These are phyloP conservation scores for Pavo muticus DNA, from an alignment of 2,113 vertebrate genomes.

Conservation along the genomic window DNA sequence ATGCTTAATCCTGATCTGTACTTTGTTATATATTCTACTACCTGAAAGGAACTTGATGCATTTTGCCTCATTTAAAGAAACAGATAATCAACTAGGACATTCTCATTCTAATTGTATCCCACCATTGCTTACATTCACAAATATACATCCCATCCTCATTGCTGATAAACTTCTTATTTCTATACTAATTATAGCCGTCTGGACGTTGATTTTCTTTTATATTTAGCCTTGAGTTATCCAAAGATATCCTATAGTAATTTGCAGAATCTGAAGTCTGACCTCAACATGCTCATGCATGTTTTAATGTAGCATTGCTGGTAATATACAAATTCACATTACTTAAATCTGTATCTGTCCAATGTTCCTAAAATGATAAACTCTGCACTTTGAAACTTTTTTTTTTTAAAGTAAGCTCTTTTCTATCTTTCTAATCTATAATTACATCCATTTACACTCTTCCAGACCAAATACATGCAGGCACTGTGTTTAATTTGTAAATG, in stretches of 20 bases:
- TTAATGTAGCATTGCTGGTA: neutral
- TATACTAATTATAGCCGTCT: neutral
- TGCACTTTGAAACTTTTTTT: neutral
- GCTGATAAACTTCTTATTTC: neutral
- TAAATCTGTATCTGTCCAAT: neutral
- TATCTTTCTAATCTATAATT: neutral
- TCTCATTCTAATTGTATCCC: conserved; percentile 33
- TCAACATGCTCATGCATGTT: neutral
- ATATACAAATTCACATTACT: neutral
- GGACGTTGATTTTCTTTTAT: neutral
- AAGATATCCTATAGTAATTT: neutral
- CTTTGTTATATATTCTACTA: conserved; percentile 70
- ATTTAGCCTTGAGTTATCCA: neutral
- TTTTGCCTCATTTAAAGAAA: conserved; percentile 61
- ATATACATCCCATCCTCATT: neutral
- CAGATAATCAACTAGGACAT: conserved; percentile 57
- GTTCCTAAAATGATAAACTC: neutral
- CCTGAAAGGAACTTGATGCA: conserved; percentile 43
- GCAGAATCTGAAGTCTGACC: neutral
- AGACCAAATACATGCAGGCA: conserved; percentile 27
- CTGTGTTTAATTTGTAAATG: conserved; percentile 33
- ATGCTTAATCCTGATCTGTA: conserved; percentile 71
- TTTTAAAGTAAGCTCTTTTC: neutral
- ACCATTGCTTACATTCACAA: neutral
- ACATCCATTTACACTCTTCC: conserved; percentile 29